Conservation (phyloP, 1,140 invertebrate genomes). For the Limonius californicus region DNA sequence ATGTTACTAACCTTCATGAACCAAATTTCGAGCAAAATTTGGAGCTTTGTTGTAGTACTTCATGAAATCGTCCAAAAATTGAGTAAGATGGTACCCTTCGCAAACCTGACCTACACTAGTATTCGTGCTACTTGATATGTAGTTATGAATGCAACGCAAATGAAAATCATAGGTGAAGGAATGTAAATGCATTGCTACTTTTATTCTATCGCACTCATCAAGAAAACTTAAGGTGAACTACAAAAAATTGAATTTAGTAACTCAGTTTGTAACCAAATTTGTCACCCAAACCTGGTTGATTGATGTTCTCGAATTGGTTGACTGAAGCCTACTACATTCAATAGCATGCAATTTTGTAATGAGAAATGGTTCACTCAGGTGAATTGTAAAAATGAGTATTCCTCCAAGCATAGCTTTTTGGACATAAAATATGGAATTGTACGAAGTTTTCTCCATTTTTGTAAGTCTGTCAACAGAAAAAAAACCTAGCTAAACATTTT, state of each 20-base stretch:
- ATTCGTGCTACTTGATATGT: slow-evolving; percentile 56
- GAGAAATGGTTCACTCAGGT: slow-evolving; percentile 72
- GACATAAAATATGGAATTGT: slow-evolving; percentile 55
- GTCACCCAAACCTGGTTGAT: slow-evolving; percentile 57
- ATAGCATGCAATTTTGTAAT: slow-evolving; percentile 67
- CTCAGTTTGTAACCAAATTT: too few species aligned
- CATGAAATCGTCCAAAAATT: slow-evolving; percentile 78
- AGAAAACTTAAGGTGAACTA: slow-evolving; percentile 69
- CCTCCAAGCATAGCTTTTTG: slow-evolving; percentile 69
- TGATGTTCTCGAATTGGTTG: slow-evolving; percentile 51
- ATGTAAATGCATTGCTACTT: slow-evolving; percentile 74
- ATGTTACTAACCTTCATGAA: slow-evolving; percentile 64
- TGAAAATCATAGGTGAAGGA: slow-evolving; percentile 89
- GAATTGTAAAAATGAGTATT: slow-evolving; percentile 66
- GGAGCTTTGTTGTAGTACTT: slow-evolving; percentile 82
- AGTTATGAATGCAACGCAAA: slow-evolving; percentile 68
- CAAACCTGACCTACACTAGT: slow-evolving; percentile 53
- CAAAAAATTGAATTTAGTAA: too few species aligned
- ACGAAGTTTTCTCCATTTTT: slow-evolving; percentile 13
- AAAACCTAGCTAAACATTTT: too few species aligned
- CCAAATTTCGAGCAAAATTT: slow-evolving; percentile 75
- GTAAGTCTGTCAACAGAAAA: too few species aligned
- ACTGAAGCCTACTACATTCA: slow-evolving; percentile 61
- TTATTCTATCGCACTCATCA: slow-evolving; percentile 74
- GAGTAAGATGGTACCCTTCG: slow-evolving; percentile 69